Evolutionary conservation across 2,888 invertebrate genomes (phyloP).

Genomic region (Sphaeridia pumilis): DNA sequence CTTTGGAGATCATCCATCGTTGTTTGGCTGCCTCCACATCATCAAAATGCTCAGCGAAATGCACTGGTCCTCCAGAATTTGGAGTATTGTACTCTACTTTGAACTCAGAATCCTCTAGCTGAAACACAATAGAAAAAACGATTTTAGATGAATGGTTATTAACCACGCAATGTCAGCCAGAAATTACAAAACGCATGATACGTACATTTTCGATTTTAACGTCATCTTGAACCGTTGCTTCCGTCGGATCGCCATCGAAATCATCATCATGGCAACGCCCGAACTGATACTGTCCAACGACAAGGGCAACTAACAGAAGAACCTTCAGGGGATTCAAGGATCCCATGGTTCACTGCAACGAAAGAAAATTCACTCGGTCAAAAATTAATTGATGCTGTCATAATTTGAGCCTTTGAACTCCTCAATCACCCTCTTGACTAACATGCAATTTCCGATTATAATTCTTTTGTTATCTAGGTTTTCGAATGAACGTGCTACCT

Average conservation of each 20-base stretch:
- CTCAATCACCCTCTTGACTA: no score
- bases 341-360: no score
- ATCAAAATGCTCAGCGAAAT: conserved; percentile 80
- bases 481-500: no score
- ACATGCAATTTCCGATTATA: no score
- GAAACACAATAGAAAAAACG: not conserved
- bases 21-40: conserved; percentile 57
- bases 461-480: no score
- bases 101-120: conserved; percentile 40
- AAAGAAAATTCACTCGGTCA: no score
- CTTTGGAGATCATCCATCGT: conserved; percentile 75
- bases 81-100: conserved; percentile 60
- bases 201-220: not conserved
- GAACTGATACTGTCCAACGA: no score
- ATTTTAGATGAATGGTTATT: not conserved
- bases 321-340: no score
- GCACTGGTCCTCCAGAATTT: conserved; percentile 49
- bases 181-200: not conserved
- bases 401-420: no score
- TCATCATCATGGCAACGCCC: not conserved
- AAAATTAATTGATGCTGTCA: no score
- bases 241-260: not conserved
- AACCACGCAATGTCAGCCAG: not conserved
- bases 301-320: no score
- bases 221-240: not conserved